A percentile compares a stretch with the other conserved stretches of the same genome.
These are phyloP conservation scores for Hipparchia semele DNA, from an alignment of 2,888 invertebrate genomes.

Conservation along the genomic window DNA sequence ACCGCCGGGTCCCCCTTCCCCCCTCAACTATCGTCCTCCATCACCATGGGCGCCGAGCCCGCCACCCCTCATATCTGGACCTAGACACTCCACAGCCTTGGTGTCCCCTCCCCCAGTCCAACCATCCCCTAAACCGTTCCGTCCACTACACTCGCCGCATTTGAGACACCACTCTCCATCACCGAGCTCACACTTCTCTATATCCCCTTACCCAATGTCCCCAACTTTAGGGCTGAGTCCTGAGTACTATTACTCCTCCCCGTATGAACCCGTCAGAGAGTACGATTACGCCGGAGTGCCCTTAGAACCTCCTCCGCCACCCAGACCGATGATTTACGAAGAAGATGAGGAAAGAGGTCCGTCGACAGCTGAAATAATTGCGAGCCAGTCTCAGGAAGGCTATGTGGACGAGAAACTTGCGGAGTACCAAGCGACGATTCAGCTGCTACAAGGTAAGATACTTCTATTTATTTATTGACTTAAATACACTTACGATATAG, in stretches of 20 bases:
- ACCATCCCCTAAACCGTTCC: slow-evolving; percentile 78
- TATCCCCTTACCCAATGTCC: slow-evolving; percentile 79
- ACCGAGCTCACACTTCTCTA: slow-evolving; percentile 78
- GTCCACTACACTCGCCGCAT: slow-evolving; percentile 76
- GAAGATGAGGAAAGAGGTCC: slow-evolving; percentile 91
- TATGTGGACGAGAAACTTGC: slow-evolving; percentile 97
- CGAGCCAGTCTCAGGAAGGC: slow-evolving; percentile 96
- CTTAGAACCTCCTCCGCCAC: slow-evolving; percentile 90
- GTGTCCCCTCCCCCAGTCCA: slow-evolving; percentile 83
- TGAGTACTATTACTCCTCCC: slow-evolving; percentile 83
- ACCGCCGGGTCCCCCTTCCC: slow-evolving; percentile 76
- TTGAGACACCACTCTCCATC: slow-evolving; percentile 75
- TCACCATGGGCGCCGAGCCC: slow-evolving; percentile 91
- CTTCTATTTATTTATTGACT: background rate
- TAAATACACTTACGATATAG: too few species aligned
- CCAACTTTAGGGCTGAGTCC: slow-evolving; percentile 84
- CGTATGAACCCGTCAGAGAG: slow-evolving; percentile 83
- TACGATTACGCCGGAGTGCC: slow-evolving; percentile 90
- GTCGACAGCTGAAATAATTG: slow-evolving; percentile 95
- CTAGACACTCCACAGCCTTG: slow-evolving; percentile 80
- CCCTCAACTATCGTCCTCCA: slow-evolving; percentile 87
- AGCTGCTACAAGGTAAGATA: slow-evolving; percentile 92
- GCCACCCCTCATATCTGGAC: slow-evolving; percentile 87
- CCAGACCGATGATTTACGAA: slow-evolving; percentile 84
- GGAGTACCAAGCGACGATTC: slow-evolving; percentile 96